These are phyloP conservation scores for Bungarus multicinctus DNA, from an alignment of 2,113 vertebrate species.

Conservation along the genomic window DNA sequence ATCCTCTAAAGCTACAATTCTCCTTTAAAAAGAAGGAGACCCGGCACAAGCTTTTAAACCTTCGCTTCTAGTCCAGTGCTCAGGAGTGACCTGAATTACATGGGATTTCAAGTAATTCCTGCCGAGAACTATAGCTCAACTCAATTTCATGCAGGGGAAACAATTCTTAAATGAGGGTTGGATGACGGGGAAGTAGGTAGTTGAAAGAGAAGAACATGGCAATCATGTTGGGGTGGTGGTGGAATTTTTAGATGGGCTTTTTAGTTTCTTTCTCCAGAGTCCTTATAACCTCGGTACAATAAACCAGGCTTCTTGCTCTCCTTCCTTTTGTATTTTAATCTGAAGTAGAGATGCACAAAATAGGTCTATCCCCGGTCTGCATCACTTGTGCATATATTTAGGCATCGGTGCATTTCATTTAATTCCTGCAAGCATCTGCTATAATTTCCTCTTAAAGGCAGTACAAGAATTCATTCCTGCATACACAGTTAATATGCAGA, in stretches of 20 bases:
- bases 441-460: not conserved
- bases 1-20: not conserved
- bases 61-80: not conserved
- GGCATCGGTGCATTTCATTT: not conserved
- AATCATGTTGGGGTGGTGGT: not conserved
- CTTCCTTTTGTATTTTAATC: not conserved
- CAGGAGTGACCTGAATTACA: not conserved
- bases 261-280: not conserved
- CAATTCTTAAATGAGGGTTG: not conserved
- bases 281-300: not conserved
- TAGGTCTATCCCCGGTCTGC: not conserved
- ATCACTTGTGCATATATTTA: not conserved
- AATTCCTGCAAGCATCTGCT: not conserved
- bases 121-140: not conserved
- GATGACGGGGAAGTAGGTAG: not conserved
- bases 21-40: not conserved
- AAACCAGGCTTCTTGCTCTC: not conserved
- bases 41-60: not conserved
- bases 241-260: not conserved
- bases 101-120: not conserved
- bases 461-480: not conserved
- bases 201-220: not conserved
- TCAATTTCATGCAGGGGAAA: not conserved
- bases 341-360: not conserved
- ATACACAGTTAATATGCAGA: not conserved